Base-by-base conservation (phyloP, 2,113 vertebrate species). In the Anser cygnoides region DNA sequence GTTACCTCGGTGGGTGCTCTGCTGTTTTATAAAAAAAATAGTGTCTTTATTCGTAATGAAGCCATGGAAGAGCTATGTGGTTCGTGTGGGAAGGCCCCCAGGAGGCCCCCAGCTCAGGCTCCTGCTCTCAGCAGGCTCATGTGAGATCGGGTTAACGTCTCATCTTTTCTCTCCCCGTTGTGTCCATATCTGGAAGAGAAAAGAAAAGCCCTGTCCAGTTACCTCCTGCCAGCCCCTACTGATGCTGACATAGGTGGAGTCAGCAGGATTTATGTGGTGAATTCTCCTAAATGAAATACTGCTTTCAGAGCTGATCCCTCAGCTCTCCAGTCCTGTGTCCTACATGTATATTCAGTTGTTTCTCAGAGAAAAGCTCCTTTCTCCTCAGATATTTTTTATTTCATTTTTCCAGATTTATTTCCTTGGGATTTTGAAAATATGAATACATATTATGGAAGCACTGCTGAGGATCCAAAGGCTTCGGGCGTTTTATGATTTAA, bases 301-400 rank as follows among this genome's bases (percentile, higher is more conserved):
- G 59, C 61, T 89, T 79, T 65, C 35, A 82, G 77, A 63, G 26
- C 26, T 6, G 1, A 25, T 16, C 83, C 50, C 80, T 76, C 57
- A 93, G 78, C 59, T 88, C 79, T 95, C 68, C 21, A 41, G 76
- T 66, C 90, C 73, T 3, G 2, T 23, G 7, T 86, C 54, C 41
- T 57, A 73, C 77, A 31, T 73, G 66, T 58, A 28, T 71, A 23
- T 63, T 87, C 83, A 58, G 80, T 62, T 73, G 52, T 1, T 3
- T 76, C 79, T 87, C 58, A 82, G 75, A 94, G 74, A 52, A 95
- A 91, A 93, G 71, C 26, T 84, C 80, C 72, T 70, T 94, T 93
- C 66, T 75, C 43, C 84, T 76, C 87, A 73, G 75, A 96, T 92
- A 93, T 49, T 25, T 43, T 59, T 39, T 57, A 66, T 92, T 92